These are phyloP conservation scores for Neodiprion pinetum DNA, from an alignment of 1,140 invertebrate species.

Conservation along the genomic window DNA sequence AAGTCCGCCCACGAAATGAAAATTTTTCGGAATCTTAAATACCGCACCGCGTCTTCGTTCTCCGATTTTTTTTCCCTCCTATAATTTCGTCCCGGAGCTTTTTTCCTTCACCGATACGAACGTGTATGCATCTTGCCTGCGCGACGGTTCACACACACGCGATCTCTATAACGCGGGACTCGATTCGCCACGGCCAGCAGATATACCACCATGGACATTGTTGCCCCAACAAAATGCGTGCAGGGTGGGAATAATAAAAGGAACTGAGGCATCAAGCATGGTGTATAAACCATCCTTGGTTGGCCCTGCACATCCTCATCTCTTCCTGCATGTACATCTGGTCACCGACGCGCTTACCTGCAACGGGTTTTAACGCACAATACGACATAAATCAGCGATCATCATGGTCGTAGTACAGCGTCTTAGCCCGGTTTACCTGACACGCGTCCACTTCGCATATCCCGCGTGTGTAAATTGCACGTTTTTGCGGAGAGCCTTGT, in stretches of 20 bases:
- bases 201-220: conserved; percentile 22
- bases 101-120: conserved; percentile 10
- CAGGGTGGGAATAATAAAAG: conserved; percentile 26
- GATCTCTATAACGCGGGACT: conserved; percentile 16
- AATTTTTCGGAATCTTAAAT: conserved; percentile 25
- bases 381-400: conserved; percentile 37
- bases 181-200: conserved; percentile 27
- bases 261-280: conserved; percentile 28
- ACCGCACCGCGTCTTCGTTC: not conserved
- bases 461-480: not conserved
- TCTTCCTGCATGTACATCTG: too few relatives aligned
- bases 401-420: conserved; percentile 18
- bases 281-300: not conserved
- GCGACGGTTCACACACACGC: conserved; percentile 8
- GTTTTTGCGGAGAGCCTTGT: too few relatives aligned
- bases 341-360: not conserved
- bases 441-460: not conserved
- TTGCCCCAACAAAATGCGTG: conserved; percentile 34
- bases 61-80: conserved; percentile 10
- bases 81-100: conserved; percentile 10
- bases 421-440: not conserved
- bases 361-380: conserved; percentile 32
- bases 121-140: conserved; percentile 16
- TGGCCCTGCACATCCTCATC: not conserved
- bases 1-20: conserved; percentile 39